Percentiles rank a stretch among this genome's conserved stretches.
Conservation (phyloP, 2,888 invertebrate genomes). For the Leptura quadrifasciata region DNA sequence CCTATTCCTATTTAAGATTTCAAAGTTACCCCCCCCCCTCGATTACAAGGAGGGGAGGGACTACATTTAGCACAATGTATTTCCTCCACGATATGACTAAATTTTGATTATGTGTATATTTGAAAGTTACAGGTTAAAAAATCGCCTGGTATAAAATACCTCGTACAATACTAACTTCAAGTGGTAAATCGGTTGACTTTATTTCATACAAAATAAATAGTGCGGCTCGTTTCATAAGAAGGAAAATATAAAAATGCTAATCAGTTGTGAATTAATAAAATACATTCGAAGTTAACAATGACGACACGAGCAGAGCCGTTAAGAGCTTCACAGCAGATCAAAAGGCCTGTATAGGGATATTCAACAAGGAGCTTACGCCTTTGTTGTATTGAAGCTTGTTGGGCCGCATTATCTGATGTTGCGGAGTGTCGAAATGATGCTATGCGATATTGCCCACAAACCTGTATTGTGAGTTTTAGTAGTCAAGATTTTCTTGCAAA, state of each 20-base stretch:
- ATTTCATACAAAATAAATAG: neutral
- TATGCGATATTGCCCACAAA: constrained; percentile 9
- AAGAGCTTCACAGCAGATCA: constrained; percentile 34
- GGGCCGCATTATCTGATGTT: constrained; percentile 40
- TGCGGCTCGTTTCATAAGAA: neutral
- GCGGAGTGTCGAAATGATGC: constrained; percentile 29
- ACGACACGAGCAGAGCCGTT: constrained; percentile 9
- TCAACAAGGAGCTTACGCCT: constrained; percentile 43
- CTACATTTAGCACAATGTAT: no score
- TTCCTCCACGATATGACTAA: no score
- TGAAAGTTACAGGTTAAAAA: no score
- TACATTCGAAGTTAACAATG: constrained; percentile 22
- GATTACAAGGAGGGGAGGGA: no score
- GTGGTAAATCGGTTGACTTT: neutral
- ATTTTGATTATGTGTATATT: no score
- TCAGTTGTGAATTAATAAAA: constrained; percentile 4
- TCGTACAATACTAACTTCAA: no score
- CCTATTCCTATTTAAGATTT: no score
- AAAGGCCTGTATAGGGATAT: constrained; percentile 37
- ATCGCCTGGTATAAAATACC: no score
- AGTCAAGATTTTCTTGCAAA: neutral
- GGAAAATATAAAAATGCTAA: neutral
- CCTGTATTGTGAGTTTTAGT: constrained; percentile 8
- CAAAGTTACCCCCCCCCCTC: no score
- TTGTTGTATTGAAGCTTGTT: constrained; percentile 36